Evolutionary conservation across 2,797 vertebrate genomes (phyloP).

Genomic region (Poecilia gillii): DNA sequence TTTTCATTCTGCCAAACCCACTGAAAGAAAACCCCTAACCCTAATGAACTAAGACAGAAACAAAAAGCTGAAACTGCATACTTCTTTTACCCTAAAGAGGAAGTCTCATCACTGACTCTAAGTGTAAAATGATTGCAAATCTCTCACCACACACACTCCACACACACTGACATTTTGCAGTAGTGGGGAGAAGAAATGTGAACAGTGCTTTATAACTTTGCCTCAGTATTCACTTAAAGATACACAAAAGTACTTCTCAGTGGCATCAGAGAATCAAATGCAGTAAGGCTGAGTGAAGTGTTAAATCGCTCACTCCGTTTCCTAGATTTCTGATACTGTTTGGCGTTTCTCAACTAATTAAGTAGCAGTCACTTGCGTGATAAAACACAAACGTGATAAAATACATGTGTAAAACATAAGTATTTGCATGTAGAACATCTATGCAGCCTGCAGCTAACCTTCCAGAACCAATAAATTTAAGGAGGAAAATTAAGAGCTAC

Average conservation of each 20-base stretch:
- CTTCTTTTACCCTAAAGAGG: constrained; percentile 34
- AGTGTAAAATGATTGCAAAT: constrained; percentile 29
- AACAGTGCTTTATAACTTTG: constrained; percentile 9
- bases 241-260: neutral
- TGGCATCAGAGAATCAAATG: neutral
- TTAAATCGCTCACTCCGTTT: neutral
- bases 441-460: neutral
- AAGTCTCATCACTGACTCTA: constrained; percentile 41
- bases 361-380: neutral
- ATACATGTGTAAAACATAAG: no score
- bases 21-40: constrained; percentile 36
- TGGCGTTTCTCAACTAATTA: neutral
- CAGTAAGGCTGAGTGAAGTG: neutral
- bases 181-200: constrained; percentile 18
- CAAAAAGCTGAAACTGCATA: constrained; percentile 39
- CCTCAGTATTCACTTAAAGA: neutral
- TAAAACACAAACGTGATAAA: no score
- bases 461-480: neutral
- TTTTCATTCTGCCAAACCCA: constrained; percentile 49
- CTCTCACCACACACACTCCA: neutral
- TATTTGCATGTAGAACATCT: neutral
- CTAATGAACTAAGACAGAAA: constrained; percentile 44
- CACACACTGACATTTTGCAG: constrained; percentile 11
- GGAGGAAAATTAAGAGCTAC: neutral
- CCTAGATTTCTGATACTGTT: neutral